Percentiles rank a stretch among this genome's conserved stretches.
These are phyloP conservation scores for Pseudochaenichthys georgianus DNA, from an alignment of 2,797 vertebrate species.

Conservation along the genomic window DNA sequence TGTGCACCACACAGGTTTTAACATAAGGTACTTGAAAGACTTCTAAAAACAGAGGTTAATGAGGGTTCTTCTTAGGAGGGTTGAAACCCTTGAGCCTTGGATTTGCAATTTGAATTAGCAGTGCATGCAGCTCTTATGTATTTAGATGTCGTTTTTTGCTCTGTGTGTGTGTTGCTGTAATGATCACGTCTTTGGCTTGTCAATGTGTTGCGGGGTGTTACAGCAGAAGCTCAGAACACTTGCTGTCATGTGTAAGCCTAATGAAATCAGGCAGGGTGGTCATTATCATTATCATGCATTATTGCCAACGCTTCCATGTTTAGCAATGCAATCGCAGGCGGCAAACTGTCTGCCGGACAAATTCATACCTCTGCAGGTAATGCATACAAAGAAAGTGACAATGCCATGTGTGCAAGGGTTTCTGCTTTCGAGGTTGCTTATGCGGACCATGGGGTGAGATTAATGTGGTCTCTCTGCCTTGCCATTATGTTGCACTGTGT, in stretches of 20 bases:
- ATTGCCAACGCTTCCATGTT: slow-evolving; percentile 70
- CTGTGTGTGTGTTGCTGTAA: slow-evolving; percentile 43
- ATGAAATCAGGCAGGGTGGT: slow-evolving; percentile 77
- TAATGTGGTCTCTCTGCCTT: slow-evolving; percentile 72
- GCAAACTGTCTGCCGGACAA: slow-evolving; percentile 43
- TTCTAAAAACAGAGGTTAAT: slow-evolving; percentile 63
- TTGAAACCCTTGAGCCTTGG: slow-evolving; percentile 67
- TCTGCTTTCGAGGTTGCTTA: slow-evolving; percentile 63
- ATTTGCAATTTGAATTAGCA: slow-evolving; percentile 69
- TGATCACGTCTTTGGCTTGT: slow-evolving; percentile 59
- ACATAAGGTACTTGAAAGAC: slow-evolving; percentile 42
- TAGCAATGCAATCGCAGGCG: slow-evolving; percentile 46
- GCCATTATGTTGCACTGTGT: slow-evolving; percentile 81
- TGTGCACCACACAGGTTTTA: slow-evolving; percentile 33
- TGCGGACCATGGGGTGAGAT: slow-evolving; percentile 67
- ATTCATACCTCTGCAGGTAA: slow-evolving; percentile 61
- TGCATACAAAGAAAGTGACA: slow-evolving; percentile 49
- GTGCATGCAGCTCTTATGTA: slow-evolving; percentile 38
- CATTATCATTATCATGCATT: slow-evolving; percentile 76
- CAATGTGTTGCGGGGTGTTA: slow-evolving; percentile 70
- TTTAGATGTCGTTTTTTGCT: slow-evolving; percentile 47
- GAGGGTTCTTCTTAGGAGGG: slow-evolving; percentile 48
- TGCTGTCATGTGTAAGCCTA: slow-evolving; percentile 69
- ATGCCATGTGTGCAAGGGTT: slow-evolving; percentile 37
- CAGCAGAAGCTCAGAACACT: slow-evolving; percentile 69